A percentile compares a stretch with the other conserved stretches of the same genome.
phyloP scores from a whole-genome alignment of 2,113 vertebrate species.

The Rhodinocichla rosea region DNA sequence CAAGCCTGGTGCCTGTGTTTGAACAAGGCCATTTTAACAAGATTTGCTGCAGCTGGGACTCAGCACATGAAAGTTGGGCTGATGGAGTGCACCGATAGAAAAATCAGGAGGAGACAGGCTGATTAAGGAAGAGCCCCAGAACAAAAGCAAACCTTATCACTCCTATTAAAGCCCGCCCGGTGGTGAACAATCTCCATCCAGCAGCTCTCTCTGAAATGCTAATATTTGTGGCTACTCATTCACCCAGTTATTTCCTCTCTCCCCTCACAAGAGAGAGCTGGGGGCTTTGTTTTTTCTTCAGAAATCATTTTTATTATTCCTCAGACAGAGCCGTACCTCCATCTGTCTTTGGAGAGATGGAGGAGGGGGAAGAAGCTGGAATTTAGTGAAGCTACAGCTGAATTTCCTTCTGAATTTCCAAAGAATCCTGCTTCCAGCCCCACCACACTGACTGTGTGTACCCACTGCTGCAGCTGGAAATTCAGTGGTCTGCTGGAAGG shows the following conservation, averaged over 20 bases:
- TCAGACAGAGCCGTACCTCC: neutral
- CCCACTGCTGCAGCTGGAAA: neutral
- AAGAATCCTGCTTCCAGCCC: neutral
- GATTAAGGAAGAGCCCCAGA: constrained; percentile 40
- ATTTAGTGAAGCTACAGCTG: neutral
- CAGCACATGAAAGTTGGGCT: constrained; percentile 19
- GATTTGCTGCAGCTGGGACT: constrained; percentile 57
- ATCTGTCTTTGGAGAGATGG: neutral
- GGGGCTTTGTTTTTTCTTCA: neutral
- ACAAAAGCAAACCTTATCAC: constrained; percentile 58
- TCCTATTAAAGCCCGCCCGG: constrained; percentile 35
- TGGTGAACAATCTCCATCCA: constrained; percentile 18
- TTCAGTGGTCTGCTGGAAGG: neutral
- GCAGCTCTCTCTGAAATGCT: constrained; percentile 43
- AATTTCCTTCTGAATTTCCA: neutral
- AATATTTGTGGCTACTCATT: constrained; percentile 21
- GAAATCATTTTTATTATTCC: neutral
- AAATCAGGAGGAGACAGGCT: constrained; percentile 9
- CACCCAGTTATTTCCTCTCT: neutral
- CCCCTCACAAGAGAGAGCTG: neutral
- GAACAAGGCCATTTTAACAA: constrained; percentile 43
- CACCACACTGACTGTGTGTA: fast-evolving
- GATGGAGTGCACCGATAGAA: constrained; percentile 7
- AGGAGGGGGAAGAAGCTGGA: neutral
- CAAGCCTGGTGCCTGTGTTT: neutral